Conservation (phyloP, 2,888 invertebrate genomes). For the Caenorhabditis wallacei region DNA sequence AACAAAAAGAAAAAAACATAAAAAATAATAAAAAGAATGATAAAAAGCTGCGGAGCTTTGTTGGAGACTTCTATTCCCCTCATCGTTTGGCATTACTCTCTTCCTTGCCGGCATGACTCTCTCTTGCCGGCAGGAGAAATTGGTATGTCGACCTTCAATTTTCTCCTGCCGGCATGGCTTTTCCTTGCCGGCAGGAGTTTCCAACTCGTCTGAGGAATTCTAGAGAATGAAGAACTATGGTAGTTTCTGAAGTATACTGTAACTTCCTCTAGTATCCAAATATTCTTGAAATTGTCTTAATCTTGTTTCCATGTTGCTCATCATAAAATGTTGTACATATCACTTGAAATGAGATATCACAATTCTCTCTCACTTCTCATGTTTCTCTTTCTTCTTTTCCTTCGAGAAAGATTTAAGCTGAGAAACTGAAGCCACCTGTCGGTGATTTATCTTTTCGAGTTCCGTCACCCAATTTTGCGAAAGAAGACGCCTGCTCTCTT, state of each 20-base stretch:
- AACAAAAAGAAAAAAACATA: too few species aligned
- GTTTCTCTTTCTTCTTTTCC: slow-evolving; percentile 2
- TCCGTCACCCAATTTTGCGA: slow-evolving; percentile 24
- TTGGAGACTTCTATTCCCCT: too few species aligned
- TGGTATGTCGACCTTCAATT: too few species aligned
- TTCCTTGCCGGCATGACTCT: too few species aligned
- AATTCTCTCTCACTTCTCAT: not conserved
- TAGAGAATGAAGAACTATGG: not conserved
- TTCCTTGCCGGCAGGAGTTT: too few species aligned
- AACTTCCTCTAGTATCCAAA: not conserved
- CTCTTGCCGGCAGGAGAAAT: too few species aligned
- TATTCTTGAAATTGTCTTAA: not conserved
- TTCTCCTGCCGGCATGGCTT: too few species aligned
- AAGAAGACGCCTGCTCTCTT: slow-evolving; percentile 10
- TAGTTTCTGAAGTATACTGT: too few species aligned
- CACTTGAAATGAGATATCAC: slow-evolving; percentile 5
- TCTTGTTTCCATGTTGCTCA: not conserved
- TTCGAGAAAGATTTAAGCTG: slow-evolving; percentile 25
- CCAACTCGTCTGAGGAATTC: not conserved
- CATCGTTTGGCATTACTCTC: too few species aligned
- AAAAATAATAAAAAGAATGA: too few species aligned
- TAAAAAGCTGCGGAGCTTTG: too few species aligned
- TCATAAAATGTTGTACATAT: slow-evolving; percentile 24
- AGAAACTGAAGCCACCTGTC: slow-evolving; percentile 50
- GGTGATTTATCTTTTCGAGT: slow-evolving; percentile 59